A percentile compares a stretch with the other conserved stretches of the same genome.
phyloP scores from a whole-genome alignment of 1,140 invertebrate species.

The Atta texana region DNA sequence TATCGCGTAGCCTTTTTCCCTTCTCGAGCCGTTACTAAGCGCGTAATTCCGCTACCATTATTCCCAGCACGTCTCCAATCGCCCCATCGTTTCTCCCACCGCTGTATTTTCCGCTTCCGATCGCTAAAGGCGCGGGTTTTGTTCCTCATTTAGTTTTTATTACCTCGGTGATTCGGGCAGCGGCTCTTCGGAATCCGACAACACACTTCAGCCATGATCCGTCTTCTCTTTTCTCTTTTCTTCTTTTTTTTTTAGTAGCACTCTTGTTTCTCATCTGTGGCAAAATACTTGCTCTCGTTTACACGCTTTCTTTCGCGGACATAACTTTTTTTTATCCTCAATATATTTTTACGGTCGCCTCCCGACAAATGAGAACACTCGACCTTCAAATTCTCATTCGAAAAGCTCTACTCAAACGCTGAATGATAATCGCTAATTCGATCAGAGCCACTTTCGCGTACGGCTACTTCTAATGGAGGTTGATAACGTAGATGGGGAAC shows the following conservation, averaged over 20 bases:
- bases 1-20: constrained; percentile 47
- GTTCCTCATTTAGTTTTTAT: constrained; percentile 86
- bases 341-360: constrained; percentile 53
- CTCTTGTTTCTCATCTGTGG: constrained; percentile 59
- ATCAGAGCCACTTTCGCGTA: constrained; percentile 56
- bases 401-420: constrained; percentile 24
- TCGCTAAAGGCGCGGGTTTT: constrained; percentile 80
- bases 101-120: constrained; percentile 72
- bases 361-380: constrained; percentile 23
- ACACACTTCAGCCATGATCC: constrained; percentile 24
- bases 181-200: constrained; percentile 16
- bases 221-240: neutral
- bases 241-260: constrained; percentile 57
- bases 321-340: constrained; percentile 26
- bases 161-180: constrained; percentile 74
- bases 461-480: constrained; percentile 43
- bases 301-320: neutral
- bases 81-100: constrained; percentile 69
- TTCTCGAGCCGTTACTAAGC: constrained; percentile 71
- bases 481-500: constrained; percentile 46
- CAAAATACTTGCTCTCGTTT: constrained; percentile 44
- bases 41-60: constrained; percentile 84
- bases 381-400: constrained; percentile 22
- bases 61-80: constrained; percentile 84
- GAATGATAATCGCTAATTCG: constrained; percentile 75